These are phyloP conservation scores for Amphiura filiformis DNA, from an alignment of 35 echinoderm and acorn worm genomes.

Conservation along the genomic window DNA sequence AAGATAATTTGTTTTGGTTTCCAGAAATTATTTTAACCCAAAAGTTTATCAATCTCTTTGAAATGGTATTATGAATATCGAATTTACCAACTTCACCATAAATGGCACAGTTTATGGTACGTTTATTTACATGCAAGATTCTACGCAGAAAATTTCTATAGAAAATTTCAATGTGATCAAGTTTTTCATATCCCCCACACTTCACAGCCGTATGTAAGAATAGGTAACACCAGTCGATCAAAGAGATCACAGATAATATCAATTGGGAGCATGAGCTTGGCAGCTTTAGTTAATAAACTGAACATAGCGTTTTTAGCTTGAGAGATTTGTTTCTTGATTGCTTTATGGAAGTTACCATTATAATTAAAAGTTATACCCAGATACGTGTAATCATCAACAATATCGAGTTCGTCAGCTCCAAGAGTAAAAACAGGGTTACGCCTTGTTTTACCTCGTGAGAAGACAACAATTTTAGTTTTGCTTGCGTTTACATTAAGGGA, in stretches of 20 bases:
- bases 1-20: too few species aligned
- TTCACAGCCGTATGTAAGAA: not conserved
- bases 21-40: not conserved
- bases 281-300: not conserved
- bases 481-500: not conserved
- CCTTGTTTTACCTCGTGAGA: too few species aligned
- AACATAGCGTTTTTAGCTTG: constrained; percentile 8
- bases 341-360: not conserved
- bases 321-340: too few species aligned
- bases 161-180: not conserved
- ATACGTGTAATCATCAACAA: not conserved
- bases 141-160: too few species aligned
- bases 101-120: not conserved
- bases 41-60: not conserved
- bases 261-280: not conserved
- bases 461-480: not conserved
- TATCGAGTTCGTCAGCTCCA: not conserved
- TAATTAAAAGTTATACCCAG: too few species aligned
- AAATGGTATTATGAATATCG: too few species aligned
- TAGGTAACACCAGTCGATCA: not conserved
- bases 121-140: not conserved
- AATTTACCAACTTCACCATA: not conserved
- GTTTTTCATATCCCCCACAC: not conserved
- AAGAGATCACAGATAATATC: not conserved
- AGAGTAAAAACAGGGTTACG: not conserved